Evolutionary conservation across 1,140 invertebrate genomes (phyloP).

Genomic region (Drosophila sturtevanti): DNA sequence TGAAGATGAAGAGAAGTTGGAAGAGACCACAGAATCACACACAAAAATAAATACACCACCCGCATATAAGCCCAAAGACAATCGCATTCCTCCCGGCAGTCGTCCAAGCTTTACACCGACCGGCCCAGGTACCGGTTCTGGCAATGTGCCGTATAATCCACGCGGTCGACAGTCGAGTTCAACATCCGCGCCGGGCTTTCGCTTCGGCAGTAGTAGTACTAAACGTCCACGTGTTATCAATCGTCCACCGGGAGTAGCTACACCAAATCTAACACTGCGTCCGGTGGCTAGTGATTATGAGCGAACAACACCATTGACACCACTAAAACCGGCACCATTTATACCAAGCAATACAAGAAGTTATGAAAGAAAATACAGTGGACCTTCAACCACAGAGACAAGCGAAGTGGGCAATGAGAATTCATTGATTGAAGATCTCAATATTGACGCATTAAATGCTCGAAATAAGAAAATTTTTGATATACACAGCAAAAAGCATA

Average conservation of each 20-base stretch:
- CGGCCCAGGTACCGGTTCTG: constrained; percentile 19
- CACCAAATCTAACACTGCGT: constrained; percentile 62
- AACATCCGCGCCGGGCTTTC: constrained; percentile 19
- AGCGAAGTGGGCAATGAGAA: constrained; percentile 59
- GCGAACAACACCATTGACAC: constrained; percentile 65
- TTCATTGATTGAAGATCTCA: constrained; percentile 80
- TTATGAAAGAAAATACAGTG: constrained; percentile 77
- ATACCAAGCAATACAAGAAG: constrained; percentile 72
- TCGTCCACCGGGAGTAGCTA: constrained; percentile 61
- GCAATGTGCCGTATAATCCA: constrained; percentile 66
- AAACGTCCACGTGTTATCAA: constrained; percentile 72
- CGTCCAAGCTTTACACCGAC: constrained; percentile 50
- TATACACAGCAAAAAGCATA: constrained; percentile 82
- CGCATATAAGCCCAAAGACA: constrained; percentile 58
- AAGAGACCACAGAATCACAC: constrained; percentile 5
- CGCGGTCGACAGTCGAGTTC: constrained; percentile 42
- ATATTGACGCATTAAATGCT: constrained; percentile 83
- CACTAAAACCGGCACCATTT: constrained; percentile 71
- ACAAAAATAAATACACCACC: constrained; percentile 33
- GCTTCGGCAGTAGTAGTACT: constrained; percentile 63
- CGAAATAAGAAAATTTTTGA: constrained; percentile 84
- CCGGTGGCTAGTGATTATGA: constrained; percentile 70
- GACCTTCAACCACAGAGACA: constrained; percentile 71
- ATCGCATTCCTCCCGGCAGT: constrained; percentile 61
- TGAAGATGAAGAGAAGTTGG: not conserved